Conservation (phyloP, 1,140 invertebrate species). For the Drosophila tristis region DNA sequence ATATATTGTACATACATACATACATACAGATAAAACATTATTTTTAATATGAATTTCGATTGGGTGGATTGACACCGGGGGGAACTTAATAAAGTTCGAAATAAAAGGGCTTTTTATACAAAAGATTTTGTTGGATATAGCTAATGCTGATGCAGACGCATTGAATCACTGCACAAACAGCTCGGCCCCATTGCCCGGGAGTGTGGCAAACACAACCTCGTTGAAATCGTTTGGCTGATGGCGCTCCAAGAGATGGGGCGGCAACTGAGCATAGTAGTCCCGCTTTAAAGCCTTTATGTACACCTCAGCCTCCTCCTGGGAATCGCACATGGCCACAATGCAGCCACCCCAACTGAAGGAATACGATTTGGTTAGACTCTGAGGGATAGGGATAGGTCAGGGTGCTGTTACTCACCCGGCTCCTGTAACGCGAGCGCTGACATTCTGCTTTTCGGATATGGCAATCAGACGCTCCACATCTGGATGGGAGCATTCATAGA, state of each 20-base stretch:
- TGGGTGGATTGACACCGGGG: no score
- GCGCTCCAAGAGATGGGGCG: slow-evolving; percentile 63
- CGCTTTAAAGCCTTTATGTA: slow-evolving; percentile 90
- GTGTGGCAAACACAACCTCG: slow-evolving; percentile 86
- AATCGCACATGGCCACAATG: slow-evolving; percentile 92
- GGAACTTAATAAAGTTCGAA: no score
- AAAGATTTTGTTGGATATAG: no score
- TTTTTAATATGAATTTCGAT: slow-evolving; percentile 5
- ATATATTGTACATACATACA: slow-evolving; percentile 53
- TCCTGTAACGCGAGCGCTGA: slow-evolving; percentile 96
- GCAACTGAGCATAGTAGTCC: slow-evolving; percentile 88
- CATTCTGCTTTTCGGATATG: slow-evolving; percentile 89
- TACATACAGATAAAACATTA: slow-evolving; percentile 41
- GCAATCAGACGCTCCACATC: slow-evolving; percentile 94
- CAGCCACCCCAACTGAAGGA: slow-evolving; percentile 96
- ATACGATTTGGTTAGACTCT: neutral
- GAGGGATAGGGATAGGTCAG: neutral
- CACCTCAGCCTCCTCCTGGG: slow-evolving; percentile 87
- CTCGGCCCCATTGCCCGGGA: slow-evolving; percentile 86
- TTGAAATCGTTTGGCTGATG: slow-evolving; percentile 82
- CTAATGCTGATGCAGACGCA: neutral
- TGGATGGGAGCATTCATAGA: slow-evolving; percentile 98
- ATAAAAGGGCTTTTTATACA: slow-evolving; percentile 12
- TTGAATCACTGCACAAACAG: slow-evolving; percentile 66
- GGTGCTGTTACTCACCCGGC: slow-evolving; percentile 88